Conservation (phyloP, 2,113 vertebrate species). For the Donacobius atricapilla region DNA sequence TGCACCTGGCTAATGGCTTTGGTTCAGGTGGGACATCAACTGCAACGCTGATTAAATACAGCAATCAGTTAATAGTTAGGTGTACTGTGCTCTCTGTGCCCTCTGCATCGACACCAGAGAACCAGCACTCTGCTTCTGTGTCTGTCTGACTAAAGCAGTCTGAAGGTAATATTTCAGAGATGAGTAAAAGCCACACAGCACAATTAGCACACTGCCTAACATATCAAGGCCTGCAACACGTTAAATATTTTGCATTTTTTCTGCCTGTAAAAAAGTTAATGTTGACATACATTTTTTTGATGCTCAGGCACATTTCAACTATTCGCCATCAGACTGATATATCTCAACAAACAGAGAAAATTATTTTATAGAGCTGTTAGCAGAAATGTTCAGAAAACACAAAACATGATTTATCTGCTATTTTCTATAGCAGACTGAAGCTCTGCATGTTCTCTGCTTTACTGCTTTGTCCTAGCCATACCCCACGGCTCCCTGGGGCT, state of each 20-base stretch:
- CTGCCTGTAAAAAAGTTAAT: neutral
- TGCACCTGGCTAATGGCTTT: neutral
- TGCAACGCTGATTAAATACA: neutral
- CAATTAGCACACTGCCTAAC: neutral
- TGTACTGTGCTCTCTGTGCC: neutral
- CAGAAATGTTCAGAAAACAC: neutral
- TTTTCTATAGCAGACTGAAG: neutral
- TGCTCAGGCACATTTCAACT: neutral
- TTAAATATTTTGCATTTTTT: neutral
- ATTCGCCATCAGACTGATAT: neutral
- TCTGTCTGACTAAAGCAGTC: neutral
- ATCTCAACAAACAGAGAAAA: neutral
- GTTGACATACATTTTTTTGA: neutral
- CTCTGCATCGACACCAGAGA: neutral
- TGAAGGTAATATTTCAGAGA: neutral
- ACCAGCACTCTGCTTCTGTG: neutral
- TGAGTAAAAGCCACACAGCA: neutral
- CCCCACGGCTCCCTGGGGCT: rapidly evolving
- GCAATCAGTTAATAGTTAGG: rapidly evolving
- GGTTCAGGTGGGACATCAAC: neutral
- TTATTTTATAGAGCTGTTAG: neutral
- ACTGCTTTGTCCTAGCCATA: neutral
- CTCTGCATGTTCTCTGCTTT: neutral
- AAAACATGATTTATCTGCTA: neutral
- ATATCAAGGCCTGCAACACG: neutral